Base-by-base conservation (phyloP, 2,797 vertebrate genomes). In the Momotus momota region DNA sequence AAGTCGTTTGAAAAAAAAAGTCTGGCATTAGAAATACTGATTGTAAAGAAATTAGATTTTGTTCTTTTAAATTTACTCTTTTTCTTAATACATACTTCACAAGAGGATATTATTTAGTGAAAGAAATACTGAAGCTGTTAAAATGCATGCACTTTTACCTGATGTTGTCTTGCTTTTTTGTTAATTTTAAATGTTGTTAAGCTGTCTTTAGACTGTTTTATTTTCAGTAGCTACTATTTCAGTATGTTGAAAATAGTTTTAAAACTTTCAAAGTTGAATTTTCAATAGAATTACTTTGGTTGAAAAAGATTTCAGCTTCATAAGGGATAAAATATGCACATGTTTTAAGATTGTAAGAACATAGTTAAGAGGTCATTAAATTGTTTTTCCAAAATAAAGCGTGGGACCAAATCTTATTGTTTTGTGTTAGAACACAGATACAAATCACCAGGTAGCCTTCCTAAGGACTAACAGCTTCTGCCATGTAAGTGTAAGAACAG, bases 281-380 rank as follows among this genome's bases (percentile, higher is more conserved):
- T 85, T 69, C 49, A 75, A 1, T 51, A 33, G 8, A 79, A 62
- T 61, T 43, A 46, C 19, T 70, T 49, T 1, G 4, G 11, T 88
- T 86, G 55, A 8, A 72, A 66, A 57, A 64, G 0, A 66, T 46
- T 74, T 49, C 31, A 10, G 25, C 35, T 88, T 79, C 51, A 5
- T 29, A 46, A 86, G 33, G 69, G 91, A 33, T 31, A 41, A 65
- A 51, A 66, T 41, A 45, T 8, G 15, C 17, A 18, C 9, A 6
- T 7, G 2, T 78, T 66, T 61, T 27, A 35, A 70, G 18, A 41
- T 18, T 13, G 41, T 77, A 35, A 77, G 62, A 62, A 21, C n/a
- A 33, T 10, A 43, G 83, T 83, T 80, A n/a, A 80, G 48, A 45
- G 70, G 29, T 69, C 40, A 73, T 79, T 94, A 92, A 95, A 92